Evolutionary conservation across 1,140 invertebrate genomes (phyloP).

Genomic region (Yoshiicerus persimilis): DNA sequence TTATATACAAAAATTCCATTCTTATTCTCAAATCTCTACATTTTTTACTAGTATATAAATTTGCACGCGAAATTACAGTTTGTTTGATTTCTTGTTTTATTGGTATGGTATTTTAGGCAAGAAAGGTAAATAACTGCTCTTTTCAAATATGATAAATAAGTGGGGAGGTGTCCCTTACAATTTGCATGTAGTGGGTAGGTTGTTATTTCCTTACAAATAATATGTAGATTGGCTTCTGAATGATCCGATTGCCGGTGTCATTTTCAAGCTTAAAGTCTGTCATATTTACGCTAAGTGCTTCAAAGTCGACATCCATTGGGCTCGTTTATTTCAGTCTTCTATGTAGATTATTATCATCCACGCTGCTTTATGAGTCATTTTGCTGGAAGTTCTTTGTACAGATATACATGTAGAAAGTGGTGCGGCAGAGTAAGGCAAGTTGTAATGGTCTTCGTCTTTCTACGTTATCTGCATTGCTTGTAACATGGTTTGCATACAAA

Average conservation of each 20-base stretch:
- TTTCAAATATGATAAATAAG: too few species aligned
- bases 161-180: background rate
- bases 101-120: background rate
- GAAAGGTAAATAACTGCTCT: background rate
- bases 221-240: background rate
- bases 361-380: background rate
- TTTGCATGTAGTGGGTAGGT: background rate
- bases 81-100: too few species aligned
- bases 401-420: background rate
- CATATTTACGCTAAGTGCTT: background rate
- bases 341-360: slow-evolving; percentile 11
- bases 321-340: slow-evolving; percentile 3
- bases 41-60: too few species aligned
- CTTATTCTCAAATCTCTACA: too few species aligned
- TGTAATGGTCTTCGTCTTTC: background rate
- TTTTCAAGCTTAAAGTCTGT: background rate
- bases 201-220: background rate
- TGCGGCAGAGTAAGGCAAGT: background rate
- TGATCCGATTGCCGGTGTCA: slow-evolving; percentile 9
- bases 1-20: too few species aligned
- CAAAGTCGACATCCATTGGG: background rate
- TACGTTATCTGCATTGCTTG: background rate
- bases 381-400: background rate
- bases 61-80: too few species aligned
- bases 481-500: background rate